A percentile compares a stretch with the other conserved stretches of the same genome.
Evolutionary conservation across 2,888 invertebrate species (phyloP).

Genomic region (Harpagoxenus sublaevis): DNA sequence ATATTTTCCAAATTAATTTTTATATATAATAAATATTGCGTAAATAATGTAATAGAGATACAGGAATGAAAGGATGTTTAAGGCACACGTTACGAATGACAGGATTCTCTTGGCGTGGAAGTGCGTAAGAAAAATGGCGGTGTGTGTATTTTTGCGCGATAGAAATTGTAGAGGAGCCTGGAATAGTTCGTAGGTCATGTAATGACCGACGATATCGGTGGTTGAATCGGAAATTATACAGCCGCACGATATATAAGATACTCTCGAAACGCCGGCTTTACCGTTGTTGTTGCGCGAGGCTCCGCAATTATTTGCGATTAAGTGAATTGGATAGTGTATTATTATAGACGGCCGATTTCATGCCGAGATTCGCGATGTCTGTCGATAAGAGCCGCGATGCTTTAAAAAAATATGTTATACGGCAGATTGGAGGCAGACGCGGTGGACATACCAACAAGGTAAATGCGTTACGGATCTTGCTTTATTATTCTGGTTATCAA

Average conservation of each 20-base stretch:
- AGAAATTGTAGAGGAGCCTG: conserved; percentile 37
- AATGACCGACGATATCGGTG: conserved; percentile 56
- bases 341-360: conserved; percentile 58
- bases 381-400: conserved; percentile 36
- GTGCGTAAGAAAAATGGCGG: conserved; percentile 13
- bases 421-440: conserved; percentile 2
- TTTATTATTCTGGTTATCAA: conserved; percentile 1
- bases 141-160: conserved; percentile 34
- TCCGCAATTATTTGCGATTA: conserved; percentile 72
- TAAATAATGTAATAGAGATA: not conserved
- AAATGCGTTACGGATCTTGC: not conserved
- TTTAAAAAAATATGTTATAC: conserved; percentile 28
- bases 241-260: conserved; percentile 60
- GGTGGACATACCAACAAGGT: conserved; percentile 4
- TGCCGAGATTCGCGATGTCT: conserved; percentile 44
- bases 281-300: conserved; percentile 57
- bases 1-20: not conserved
- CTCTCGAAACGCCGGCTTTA: conserved; percentile 45
- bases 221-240: conserved; percentile 62
- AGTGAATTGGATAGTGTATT: conserved; percentile 67
- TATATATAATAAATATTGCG: not conserved
- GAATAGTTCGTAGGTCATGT: conserved; percentile 57
- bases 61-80: not conserved
- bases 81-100: conserved; percentile 19
- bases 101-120: conserved; percentile 1